phyloP scores from a whole-genome alignment of 2,888 invertebrate genomes.

The Dryobotodes eremita region DNA sequence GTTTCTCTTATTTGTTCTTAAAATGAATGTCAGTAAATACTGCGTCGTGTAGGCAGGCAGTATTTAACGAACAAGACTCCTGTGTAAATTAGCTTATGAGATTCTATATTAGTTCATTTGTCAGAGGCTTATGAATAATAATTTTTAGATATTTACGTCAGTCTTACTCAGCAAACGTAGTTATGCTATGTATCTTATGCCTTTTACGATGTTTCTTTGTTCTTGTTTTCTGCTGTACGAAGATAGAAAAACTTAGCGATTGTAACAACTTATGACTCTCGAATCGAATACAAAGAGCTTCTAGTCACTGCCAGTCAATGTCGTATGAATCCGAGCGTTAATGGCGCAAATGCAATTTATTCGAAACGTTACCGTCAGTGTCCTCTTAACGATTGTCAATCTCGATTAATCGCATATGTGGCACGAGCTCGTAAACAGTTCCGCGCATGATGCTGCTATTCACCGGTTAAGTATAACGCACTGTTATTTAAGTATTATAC shows the following conservation, averaged over 20 bases:
- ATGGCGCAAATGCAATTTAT: slow-evolving; percentile 61
- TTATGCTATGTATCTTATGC: slow-evolving; percentile 21
- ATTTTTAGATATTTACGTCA: slow-evolving; percentile 42
- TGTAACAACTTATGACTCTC: slow-evolving; percentile 49
- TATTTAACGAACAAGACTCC: slow-evolving; percentile 25
- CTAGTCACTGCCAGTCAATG: slow-evolving; percentile 56
- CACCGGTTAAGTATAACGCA: slow-evolving; percentile 27
- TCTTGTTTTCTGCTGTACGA: slow-evolving; percentile 28
- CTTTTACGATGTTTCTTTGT: slow-evolving; percentile 31
- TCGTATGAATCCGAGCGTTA: slow-evolving; percentile 48
- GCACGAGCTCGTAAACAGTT: slow-evolving; percentile 40
- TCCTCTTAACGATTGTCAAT: slow-evolving; percentile 62
- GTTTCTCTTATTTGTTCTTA: slow-evolving; percentile 12
- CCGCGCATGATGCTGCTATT: slow-evolving; percentile 24
- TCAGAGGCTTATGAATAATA: slow-evolving; percentile 52
- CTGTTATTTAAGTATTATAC: slow-evolving; percentile 38
- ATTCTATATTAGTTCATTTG: slow-evolving; percentile 40
- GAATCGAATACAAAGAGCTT: slow-evolving; percentile 53
- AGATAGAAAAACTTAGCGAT: slow-evolving; percentile 44
- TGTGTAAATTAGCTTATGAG: slow-evolving; percentile 37
- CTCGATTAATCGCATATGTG: slow-evolving; percentile 58
- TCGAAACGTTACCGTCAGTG: slow-evolving; percentile 48
- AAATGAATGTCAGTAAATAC: slow-evolving; percentile 15
- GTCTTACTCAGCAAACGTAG: slow-evolving; percentile 16
- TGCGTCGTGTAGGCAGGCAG: slow-evolving; percentile 13